Percentiles rank a stretch among this genome's conserved stretches.
phyloP scores from a whole-genome alignment of 1,140 invertebrate genomes.

The Drosophila burlai region DNA sequence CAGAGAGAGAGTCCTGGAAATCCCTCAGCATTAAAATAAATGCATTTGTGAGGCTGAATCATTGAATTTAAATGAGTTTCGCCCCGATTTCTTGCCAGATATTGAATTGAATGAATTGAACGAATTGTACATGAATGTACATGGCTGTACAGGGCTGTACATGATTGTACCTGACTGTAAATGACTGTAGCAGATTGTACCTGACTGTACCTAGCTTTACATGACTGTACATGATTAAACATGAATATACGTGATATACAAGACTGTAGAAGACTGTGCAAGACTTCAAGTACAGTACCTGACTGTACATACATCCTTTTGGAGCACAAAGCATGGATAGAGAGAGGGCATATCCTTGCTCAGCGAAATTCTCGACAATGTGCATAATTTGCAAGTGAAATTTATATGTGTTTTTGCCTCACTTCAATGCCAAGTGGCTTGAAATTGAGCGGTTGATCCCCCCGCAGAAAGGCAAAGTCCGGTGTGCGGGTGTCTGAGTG shows the following conservation, averaged over 20 bases:
- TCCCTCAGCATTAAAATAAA: conserved; percentile 20
- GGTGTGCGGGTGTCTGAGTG: not conserved
- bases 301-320: not conserved
- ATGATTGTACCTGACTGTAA: not conserved
- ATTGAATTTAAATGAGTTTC: conserved; percentile 49
- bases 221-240: not conserved
- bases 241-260: no score
- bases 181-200: no score
- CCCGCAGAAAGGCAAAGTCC: not conserved
- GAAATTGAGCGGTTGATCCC: conserved; percentile 1
- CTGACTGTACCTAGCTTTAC: not conserved
- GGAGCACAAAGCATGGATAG: not conserved
- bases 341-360: not conserved
- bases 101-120: conserved; percentile 17
- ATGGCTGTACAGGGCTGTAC: not conserved
- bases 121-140: not conserved
- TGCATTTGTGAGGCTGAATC: conserved; percentile 35
- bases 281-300: no score
- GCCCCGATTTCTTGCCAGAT: not conserved
- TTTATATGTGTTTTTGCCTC: not conserved
- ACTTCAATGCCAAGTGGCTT: conserved; percentile 7
- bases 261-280: not conserved
- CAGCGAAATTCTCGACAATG: conserved; percentile 2
- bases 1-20: not conserved
- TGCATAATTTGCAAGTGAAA: conserved; percentile 27